A percentile compares a stretch with the other conserved stretches of the same genome.
These are phyloP conservation scores for Laupala kohalensis DNA, from an alignment of 1,140 invertebrate species.

Conservation along the genomic window DNA sequence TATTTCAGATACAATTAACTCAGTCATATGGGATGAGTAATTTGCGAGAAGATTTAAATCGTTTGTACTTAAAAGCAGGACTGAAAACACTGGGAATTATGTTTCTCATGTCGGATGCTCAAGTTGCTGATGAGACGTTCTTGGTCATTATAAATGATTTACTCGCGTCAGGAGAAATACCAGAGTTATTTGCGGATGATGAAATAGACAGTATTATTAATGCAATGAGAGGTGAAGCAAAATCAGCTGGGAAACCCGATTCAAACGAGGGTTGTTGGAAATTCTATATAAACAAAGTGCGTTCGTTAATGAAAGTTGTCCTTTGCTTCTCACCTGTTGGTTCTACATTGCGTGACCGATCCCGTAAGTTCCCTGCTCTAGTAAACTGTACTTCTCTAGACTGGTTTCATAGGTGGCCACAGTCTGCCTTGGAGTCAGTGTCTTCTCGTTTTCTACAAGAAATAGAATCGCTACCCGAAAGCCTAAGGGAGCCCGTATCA, in stretches of 20 bases:
- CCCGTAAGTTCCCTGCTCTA: conserved; percentile 86
- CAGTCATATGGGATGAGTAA: conserved; percentile 83
- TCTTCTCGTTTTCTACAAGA: conserved; percentile 69
- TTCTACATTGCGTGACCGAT: conserved; percentile 64
- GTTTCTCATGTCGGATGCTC: conserved; percentile 88
- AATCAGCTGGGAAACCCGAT: conserved; percentile 65
- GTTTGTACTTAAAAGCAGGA: conserved; percentile 76
- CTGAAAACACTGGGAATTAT: conserved; percentile 75
- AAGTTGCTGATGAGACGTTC: conserved; percentile 81
- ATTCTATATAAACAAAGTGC: conserved; percentile 85
- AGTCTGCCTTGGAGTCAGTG: conserved; percentile 79
- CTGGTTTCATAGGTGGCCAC: conserved; percentile 95
- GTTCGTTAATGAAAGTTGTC: conserved; percentile 60
- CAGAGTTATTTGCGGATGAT: conserved; percentile 81
- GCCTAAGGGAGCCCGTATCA: conserved; percentile 51
- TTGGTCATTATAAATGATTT: conserved; percentile 88
- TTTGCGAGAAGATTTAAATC: conserved; percentile 49
- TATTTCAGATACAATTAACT: conserved; percentile 79
- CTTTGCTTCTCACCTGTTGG: conserved; percentile 89
- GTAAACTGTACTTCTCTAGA: conserved; percentile 86
- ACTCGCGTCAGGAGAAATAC: conserved; percentile 85
- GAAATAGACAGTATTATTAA: conserved; percentile 80
- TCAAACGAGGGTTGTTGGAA: conserved; percentile 90
- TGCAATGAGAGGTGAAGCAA: conserved; percentile 72
- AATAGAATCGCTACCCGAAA: conserved; percentile 47